Percentiles rank a stretch among this genome's conserved stretches.
Conservation (phyloP, 2,797 vertebrate species). For the Pangasius sanitwongsei region DNA sequence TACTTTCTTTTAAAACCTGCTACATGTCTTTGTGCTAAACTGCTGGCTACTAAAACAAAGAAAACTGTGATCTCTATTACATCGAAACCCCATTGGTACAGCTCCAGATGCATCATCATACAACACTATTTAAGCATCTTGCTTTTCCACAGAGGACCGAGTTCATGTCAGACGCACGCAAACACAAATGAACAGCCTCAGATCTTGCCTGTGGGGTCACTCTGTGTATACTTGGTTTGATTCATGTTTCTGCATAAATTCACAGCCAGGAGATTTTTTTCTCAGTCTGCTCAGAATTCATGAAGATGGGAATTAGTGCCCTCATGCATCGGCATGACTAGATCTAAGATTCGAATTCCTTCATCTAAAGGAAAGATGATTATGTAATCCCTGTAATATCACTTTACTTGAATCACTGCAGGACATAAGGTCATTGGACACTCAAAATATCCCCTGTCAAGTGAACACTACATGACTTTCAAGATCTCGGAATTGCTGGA, state of each 20-base stretch:
- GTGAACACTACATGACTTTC: not conserved
- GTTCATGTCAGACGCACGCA: constrained; percentile 4
- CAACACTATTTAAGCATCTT: not conserved
- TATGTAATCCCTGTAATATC: not conserved
- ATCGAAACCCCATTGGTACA: not conserved
- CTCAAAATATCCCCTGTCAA: not conserved
- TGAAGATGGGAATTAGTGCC: constrained; percentile 16
- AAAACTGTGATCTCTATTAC: not conserved
- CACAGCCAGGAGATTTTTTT: constrained; percentile 40
- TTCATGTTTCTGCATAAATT: constrained; percentile 40
- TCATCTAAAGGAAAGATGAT: not conserved
- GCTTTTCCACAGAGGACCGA: not conserved
- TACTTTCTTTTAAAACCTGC: not conserved
- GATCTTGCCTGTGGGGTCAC: constrained; percentile 30
- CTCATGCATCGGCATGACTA: not conserved
- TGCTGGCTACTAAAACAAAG: not conserved
- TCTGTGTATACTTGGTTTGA: constrained; percentile 32
- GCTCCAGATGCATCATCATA: not conserved
- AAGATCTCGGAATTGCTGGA: not conserved
- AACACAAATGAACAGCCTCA: constrained; percentile 27
- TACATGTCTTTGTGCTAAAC: not conserved
- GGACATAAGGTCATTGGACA: not conserved
- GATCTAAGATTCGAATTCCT: not conserved
- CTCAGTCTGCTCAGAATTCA: constrained; percentile 9
- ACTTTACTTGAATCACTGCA: not conserved